These are phyloP conservation scores for Pyrocoelia pectoralis DNA, from an alignment of 2,888 invertebrate species.

Conservation along the genomic window DNA sequence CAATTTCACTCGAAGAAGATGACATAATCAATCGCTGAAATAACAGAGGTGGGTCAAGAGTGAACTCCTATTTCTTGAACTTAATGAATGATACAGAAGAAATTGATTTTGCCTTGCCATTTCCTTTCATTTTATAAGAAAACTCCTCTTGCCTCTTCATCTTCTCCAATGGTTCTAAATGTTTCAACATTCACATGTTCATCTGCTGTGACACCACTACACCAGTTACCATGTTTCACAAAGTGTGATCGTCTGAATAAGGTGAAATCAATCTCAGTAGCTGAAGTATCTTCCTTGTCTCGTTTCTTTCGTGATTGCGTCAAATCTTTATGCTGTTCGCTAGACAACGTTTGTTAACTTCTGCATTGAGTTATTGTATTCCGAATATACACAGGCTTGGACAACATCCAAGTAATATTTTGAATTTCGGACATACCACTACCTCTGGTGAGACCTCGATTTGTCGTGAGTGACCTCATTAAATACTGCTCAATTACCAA, in stretches of 20 bases:
- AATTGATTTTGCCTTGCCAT: slow-evolving; percentile 13
- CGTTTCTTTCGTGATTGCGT: slow-evolving; percentile 4
- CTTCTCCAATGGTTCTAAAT: slow-evolving; percentile 3
- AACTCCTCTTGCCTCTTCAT: not conserved
- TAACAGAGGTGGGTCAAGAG: not conserved
- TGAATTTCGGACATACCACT: slow-evolving; percentile 8
- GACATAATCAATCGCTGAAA: not conserved
- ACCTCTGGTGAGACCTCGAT: slow-evolving; percentile 1
- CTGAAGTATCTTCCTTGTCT: not conserved
- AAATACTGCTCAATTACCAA: slow-evolving; percentile 6
- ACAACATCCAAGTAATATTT: not conserved
- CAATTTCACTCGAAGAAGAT: slow-evolving; percentile 2
- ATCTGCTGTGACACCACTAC: not conserved
- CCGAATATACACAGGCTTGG: not conserved
- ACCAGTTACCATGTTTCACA: slow-evolving; percentile 3
- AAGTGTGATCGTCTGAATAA: not conserved
- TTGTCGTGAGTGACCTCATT: not conserved
- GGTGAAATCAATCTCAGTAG: slow-evolving; percentile 5
- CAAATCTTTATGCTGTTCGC: not conserved
- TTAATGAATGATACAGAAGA: slow-evolving; percentile 3
- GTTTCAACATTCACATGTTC: slow-evolving; percentile 3
- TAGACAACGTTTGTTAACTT: not conserved
- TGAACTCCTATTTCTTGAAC: not conserved
- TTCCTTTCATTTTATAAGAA: not conserved
- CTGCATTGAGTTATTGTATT: slow-evolving; percentile 7